phyloP scores from a whole-genome alignment of 2,797 vertebrate genomes.

The Microhierax caerulescens region DNA sequence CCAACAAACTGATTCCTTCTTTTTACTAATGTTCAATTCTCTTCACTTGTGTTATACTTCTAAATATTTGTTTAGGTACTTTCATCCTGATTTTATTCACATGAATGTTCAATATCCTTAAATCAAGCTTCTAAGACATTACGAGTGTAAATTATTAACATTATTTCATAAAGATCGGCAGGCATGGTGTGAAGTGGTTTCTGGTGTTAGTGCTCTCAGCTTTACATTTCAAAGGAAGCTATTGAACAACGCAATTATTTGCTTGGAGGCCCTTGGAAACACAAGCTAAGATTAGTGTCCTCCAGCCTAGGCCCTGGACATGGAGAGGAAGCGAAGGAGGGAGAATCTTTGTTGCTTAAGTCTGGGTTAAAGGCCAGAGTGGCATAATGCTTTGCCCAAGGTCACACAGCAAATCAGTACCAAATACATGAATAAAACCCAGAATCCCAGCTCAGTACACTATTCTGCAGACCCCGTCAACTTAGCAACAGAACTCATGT shows the following conservation, averaged over 20 bases:
- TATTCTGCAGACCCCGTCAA: background rate
- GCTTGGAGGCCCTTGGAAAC: background rate
- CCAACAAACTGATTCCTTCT: background rate
- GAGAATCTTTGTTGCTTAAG: background rate
- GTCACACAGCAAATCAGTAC: background rate
- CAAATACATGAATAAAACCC: background rate
- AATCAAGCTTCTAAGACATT: background rate
- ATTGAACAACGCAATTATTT: background rate
- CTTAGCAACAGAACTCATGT: background rate
- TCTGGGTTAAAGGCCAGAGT: background rate
- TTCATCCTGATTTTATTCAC: background rate
- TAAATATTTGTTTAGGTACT: background rate
- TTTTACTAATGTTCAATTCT: background rate
- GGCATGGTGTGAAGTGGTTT: background rate
- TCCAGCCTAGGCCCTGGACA: background rate
- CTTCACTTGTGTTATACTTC: background rate
- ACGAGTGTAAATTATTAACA: background rate
- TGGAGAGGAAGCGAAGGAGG: background rate
- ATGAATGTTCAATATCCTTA: background rate
- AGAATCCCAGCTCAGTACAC: background rate
- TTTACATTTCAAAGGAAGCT: slow-evolving; percentile 1
- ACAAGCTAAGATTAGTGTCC: background rate
- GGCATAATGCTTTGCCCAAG: background rate
- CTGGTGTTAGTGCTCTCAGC: background rate
- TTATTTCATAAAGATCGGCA: background rate